A percentile compares a stretch with the other conserved stretches of the same genome.
Conservation (phyloP, 2,888 invertebrate genomes). For the Phyllotreta striolata region DNA sequence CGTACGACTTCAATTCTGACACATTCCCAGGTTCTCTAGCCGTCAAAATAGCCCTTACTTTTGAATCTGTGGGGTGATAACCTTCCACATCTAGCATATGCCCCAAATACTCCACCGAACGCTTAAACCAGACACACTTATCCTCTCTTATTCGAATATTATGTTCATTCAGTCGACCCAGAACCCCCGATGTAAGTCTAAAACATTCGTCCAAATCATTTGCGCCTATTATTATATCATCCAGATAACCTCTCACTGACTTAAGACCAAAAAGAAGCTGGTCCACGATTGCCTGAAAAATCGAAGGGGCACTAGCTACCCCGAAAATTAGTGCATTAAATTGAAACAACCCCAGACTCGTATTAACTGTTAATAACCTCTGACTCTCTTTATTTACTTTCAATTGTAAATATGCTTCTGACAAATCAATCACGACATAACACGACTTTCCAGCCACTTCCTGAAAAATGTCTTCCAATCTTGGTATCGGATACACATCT, state of each 20-base stretch:
- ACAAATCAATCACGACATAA: constrained; percentile 16
- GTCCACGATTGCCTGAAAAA: constrained; percentile 18
- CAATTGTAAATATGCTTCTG: constrained; percentile 22
- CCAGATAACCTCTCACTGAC: constrained; percentile 14
- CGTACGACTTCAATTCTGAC: constrained; percentile 6
- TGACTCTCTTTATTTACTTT: constrained; percentile 14
- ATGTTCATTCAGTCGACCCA: not conserved
- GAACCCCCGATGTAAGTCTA: constrained; percentile 11
- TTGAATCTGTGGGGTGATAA: constrained; percentile 12
- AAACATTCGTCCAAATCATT: constrained; percentile 8
- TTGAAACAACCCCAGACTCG: constrained; percentile 3
- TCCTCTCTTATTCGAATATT: constrained; percentile 1
- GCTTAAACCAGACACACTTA: constrained; percentile 16
- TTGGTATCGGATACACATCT: constrained; percentile 14
- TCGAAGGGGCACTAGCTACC: constrained; percentile 17
- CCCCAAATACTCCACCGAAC: constrained; percentile 16
- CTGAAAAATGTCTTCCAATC: constrained; percentile 14
- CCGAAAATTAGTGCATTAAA: constrained; percentile 11
- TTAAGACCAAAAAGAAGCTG: constrained; percentile 4
- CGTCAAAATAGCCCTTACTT: constrained; percentile 14
- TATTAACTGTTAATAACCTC: constrained; percentile 10
- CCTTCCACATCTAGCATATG: constrained; percentile 2
- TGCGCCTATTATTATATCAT: constrained; percentile 18
- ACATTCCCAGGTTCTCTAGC: constrained; percentile 11
- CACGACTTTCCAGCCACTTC: constrained; percentile 2